Percentiles rank a stretch among this genome's conserved stretches.
Evolutionary conservation across 2,888 invertebrate genomes (phyloP).

Genomic region (Drosophila heteroneura): DNA sequence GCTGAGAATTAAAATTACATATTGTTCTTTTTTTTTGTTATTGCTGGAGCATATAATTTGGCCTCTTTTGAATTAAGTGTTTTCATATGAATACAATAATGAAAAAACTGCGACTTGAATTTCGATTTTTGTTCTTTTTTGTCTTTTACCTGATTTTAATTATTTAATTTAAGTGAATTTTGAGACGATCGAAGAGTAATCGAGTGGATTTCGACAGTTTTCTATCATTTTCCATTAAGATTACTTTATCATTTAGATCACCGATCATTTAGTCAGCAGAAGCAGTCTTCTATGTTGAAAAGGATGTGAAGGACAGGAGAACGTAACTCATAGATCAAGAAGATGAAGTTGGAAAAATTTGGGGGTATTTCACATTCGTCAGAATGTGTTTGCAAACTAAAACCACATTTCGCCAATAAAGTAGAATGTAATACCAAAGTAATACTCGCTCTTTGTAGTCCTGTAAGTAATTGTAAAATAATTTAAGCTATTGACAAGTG

Average conservation of each 20-base stretch:
- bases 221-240: background rate
- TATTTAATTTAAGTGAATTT: background rate
- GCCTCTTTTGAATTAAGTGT: background rate
- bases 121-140: background rate
- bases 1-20: background rate
- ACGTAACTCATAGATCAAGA: background rate
- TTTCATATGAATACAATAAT: background rate
- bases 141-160: background rate
- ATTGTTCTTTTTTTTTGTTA: background rate
- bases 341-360: background rate
- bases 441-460: background rate
- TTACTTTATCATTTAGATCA: background rate
- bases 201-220: background rate
- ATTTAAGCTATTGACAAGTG: background rate
- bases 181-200: background rate
- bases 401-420: background rate
- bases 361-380: background rate
- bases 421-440: background rate
- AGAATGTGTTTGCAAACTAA: background rate
- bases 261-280: background rate
- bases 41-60: background rate
- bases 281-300: background rate
- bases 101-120: background rate
- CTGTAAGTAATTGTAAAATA: background rate
- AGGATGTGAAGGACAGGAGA: background rate